A percentile compares a stretch with the other conserved stretches of the same genome.
Evolutionary conservation across 2,888 invertebrate species (phyloP).

Genomic region (Cartodere bifasciata): DNA sequence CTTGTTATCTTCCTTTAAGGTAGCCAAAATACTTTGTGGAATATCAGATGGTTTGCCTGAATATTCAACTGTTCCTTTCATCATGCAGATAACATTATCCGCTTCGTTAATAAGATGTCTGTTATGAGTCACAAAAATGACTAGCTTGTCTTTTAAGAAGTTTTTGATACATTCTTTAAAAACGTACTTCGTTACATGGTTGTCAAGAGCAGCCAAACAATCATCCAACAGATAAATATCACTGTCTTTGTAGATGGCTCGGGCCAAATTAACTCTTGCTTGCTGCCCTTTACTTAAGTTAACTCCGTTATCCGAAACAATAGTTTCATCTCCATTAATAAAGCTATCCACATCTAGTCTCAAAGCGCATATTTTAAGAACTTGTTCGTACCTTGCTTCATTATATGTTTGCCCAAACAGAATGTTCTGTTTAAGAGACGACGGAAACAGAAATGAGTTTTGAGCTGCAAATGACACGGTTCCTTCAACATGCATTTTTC

Average conservation of each 20-base stretch:
- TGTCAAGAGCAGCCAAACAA: conserved; percentile 79
- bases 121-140: conserved; percentile 61
- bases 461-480: conserved; percentile 44
- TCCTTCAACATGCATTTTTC: conserved; percentile 37
- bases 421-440: conserved; percentile 61
- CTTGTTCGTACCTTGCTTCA: conserved; percentile 40
- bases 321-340: conserved; percentile 63
- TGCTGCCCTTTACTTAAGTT: conserved; percentile 69
- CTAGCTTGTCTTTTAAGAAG: conserved; percentile 50
- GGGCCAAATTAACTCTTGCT: conserved; percentile 72
- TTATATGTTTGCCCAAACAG: conserved; percentile 54
- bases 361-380: conserved; percentile 54
- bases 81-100: conserved; percentile 21
- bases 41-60: conserved; percentile 33
- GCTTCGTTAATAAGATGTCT: conserved; percentile 45
- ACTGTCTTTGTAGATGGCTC: conserved; percentile 69
- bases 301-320: conserved; percentile 64
- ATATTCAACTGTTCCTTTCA: conserved; percentile 8
- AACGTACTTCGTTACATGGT: conserved; percentile 71
- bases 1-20: conserved; percentile 34
- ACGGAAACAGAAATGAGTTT: conserved; percentile 47
- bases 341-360: conserved; percentile 58
- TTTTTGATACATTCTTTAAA: conserved; percentile 62
- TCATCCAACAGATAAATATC: conserved; percentile 80
- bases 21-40: conserved; percentile 43